Evolutionary conservation across 2,113 vertebrate species (phyloP).

Genomic region (Glareola pratincola): DNA sequence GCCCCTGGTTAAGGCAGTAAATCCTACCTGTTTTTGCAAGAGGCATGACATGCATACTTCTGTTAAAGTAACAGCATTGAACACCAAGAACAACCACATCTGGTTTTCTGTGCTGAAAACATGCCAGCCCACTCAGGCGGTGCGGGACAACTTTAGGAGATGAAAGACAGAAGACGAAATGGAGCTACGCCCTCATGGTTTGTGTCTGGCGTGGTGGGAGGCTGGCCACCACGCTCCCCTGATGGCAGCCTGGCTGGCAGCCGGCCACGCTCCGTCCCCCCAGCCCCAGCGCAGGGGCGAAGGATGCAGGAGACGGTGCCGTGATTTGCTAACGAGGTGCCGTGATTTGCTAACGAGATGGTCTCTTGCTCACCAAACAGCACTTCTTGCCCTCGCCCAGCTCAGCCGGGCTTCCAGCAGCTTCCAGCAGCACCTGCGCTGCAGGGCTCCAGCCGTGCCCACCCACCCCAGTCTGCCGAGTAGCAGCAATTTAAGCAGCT

Average conservation of each 20-base stretch:
- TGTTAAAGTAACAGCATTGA: not conserved
- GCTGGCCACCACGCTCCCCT: rapidly evolving
- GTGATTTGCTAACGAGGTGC: not conserved
- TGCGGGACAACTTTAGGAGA: not conserved
- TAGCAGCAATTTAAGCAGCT: not conserved
- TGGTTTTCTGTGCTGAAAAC: not conserved
- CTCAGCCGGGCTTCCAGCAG: rapidly evolving
- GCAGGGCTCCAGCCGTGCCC: not conserved
- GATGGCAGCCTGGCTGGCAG: not conserved
- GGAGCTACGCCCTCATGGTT: rapidly evolving
- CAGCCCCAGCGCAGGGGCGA: rapidly evolving
- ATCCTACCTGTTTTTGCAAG: not conserved
- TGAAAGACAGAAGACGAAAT: not conserved
- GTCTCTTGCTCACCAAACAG: rapidly evolving
- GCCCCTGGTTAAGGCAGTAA: not conserved
- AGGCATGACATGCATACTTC: not conserved
- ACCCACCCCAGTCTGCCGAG: not conserved
- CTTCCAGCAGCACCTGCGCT: not conserved
- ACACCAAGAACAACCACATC: not conserved
- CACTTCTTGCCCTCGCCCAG: not conserved
- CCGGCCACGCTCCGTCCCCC: not conserved
- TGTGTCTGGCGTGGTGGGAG: not conserved
- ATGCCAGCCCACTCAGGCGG: not conserved
- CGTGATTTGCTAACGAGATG: rapidly evolving
- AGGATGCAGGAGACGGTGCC: not conserved